These are phyloP conservation scores for Oncopodura yosiiana DNA, from an alignment of 1,140 invertebrate genomes.

Conservation along the genomic window DNA sequence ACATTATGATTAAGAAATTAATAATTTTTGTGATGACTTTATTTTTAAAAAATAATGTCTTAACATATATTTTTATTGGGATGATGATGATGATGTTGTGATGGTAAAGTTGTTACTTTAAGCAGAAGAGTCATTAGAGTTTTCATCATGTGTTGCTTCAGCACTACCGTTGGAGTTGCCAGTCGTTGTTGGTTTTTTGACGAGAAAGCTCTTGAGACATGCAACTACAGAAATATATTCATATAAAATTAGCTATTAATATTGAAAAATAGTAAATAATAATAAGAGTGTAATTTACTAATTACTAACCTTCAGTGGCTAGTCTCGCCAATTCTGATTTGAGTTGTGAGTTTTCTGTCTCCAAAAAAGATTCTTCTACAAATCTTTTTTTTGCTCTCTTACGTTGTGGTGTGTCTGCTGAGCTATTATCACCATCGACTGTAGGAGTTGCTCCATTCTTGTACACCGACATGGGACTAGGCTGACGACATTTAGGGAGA, in stretches of 20 bases:
- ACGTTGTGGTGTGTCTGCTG: conserved; percentile 34
- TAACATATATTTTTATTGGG: background rate
- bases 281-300: too few relatives aligned
- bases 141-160: conserved; percentile 25
- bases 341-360: conserved; percentile 57
- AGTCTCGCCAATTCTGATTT: conserved; percentile 75
- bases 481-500: conserved; percentile 20
- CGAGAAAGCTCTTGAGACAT: conserved; percentile 32
- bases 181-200: conserved; percentile 29
- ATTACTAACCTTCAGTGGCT: conserved; percentile 86
- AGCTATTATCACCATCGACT: background rate
- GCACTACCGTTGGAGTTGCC: background rate
- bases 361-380: conserved; percentile 45
- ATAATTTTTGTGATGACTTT: background rate
- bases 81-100: background rate
- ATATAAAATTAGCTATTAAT: too few relatives aligned
- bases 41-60: background rate
- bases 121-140: conserved; percentile 29
- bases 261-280: too few relatives aligned
- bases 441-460: conserved; percentile 2
- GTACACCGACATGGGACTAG: conserved; percentile 28
- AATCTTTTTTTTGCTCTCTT: conserved; percentile 40
- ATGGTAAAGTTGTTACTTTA: background rate
- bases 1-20: too few relatives aligned
- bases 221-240: too few relatives aligned